Percentiles rank a stretch among this genome's conserved stretches.
These are phyloP conservation scores for Phyto melanocephala DNA, from an alignment of 2,888 invertebrate species.

Conservation along the genomic window DNA sequence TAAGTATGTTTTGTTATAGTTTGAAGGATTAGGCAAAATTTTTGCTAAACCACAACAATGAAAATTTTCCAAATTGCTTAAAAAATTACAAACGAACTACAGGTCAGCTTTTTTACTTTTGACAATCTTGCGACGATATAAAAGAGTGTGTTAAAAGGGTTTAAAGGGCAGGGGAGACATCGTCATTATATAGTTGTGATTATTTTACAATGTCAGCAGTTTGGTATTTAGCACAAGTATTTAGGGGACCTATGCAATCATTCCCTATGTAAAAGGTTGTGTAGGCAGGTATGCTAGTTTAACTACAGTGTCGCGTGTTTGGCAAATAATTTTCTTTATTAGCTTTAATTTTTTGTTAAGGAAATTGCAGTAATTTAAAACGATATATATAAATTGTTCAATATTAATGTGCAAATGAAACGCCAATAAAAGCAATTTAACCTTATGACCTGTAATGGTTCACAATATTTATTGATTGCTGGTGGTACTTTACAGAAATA, in stretches of 20 bases:
- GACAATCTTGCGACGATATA: neutral
- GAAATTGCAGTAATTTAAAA: conserved; percentile 36
- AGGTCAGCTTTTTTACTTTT: conserved; percentile 10
- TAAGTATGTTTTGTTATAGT: neutral
- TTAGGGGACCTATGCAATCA: too few species aligned
- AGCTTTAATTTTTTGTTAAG: conserved; percentile 30
- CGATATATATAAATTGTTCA: too few species aligned
- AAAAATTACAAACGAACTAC: too few species aligned
- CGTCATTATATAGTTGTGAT: neutral
- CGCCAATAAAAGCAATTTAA: neutral
- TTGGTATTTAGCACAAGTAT: conserved; percentile 20
- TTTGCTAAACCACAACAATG: neutral
- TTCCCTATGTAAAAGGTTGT: too few species aligned
- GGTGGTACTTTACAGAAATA: neutral
- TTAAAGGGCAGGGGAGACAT: neutral
- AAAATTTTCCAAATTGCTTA: neutral
- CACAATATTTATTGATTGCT: neutral
- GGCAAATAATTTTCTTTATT: conserved; percentile 1
- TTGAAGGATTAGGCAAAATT: neutral
- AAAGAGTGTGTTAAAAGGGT: neutral
- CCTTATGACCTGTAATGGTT: neutral
- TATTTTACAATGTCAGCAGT: conserved; percentile 14
- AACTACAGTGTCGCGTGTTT: conserved; percentile 43
- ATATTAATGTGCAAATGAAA: neutral
- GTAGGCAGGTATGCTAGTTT: too few species aligned